Conservation (phyloP, 2,888 invertebrate genomes). For the Cosmorhoe ocellata region DNA sequence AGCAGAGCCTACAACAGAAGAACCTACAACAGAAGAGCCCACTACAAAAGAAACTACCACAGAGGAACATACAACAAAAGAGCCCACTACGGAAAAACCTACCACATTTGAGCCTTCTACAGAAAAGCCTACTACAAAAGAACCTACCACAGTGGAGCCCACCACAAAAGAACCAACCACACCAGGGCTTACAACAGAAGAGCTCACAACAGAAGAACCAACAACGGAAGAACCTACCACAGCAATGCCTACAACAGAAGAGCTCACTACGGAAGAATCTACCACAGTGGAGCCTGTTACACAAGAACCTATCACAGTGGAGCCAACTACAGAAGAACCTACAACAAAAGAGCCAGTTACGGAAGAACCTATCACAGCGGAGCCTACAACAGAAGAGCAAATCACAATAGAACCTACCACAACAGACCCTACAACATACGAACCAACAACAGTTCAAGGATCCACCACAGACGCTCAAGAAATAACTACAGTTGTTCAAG, state of each 20-base stretch:
- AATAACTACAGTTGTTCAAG: background rate
- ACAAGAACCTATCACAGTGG: slow-evolving; percentile 14
- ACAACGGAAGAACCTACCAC: background rate
- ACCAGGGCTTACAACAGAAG: background rate
- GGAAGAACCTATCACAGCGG: background rate
- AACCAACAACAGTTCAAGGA: background rate
- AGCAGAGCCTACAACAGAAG: slow-evolving; percentile 2
- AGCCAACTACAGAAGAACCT: background rate
- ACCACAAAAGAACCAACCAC: background rate
- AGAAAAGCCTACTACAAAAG: background rate
- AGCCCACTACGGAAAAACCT: background rate
- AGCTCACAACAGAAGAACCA: background rate
- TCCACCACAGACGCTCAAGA: slow-evolving; percentile 2
- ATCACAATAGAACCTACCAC: slow-evolving; percentile 3
- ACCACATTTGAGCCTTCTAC: background rate
- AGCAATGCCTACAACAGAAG: background rate
- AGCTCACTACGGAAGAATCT: background rate
- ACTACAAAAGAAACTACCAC: background rate
- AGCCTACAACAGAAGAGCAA: slow-evolving; percentile 5
- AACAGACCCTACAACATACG: background rate
- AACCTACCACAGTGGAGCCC: background rate
- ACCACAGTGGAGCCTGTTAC: slow-evolving; percentile 1
- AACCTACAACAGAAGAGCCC: background rate
- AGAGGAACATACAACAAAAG: background rate
- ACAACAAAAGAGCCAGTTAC: slow-evolving; percentile 12